phyloP scores from a whole-genome alignment of 2,888 invertebrate genomes.

The Napeogenes inachia region DNA sequence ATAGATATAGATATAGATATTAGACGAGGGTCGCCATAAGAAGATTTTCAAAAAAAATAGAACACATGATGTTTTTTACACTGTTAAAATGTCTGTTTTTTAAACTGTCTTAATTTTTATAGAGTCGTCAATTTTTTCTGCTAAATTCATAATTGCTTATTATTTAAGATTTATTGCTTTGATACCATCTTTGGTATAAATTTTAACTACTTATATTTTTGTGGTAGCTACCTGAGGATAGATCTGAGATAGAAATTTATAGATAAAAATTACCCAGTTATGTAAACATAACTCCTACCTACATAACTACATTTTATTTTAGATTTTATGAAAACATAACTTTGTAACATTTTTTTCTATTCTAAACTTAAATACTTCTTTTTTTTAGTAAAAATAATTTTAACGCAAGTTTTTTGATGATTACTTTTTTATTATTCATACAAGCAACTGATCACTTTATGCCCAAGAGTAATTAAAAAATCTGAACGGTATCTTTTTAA shows the following conservation, averaged over 20 bases:
- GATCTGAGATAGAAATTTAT: too few relatives aligned
- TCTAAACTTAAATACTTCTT: too few relatives aligned
- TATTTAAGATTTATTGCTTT: slow-evolving; percentile 2
- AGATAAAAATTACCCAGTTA: too few relatives aligned
- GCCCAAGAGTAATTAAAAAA: background rate
- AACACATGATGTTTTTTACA: slow-evolving; percentile 14
- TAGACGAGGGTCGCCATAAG: slow-evolving; percentile 35
- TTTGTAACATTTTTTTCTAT: too few relatives aligned
- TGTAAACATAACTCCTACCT: too few relatives aligned
- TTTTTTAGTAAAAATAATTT: too few relatives aligned
- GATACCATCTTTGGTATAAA: slow-evolving; percentile 3
- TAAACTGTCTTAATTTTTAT: slow-evolving; percentile 18
- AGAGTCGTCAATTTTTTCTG: slow-evolving; percentile 24
- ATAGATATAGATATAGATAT: slow-evolving; percentile 31
- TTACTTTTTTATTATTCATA: too few relatives aligned
- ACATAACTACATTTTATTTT: too few relatives aligned
- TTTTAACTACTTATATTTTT: background rate
- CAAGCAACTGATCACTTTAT: background rate
- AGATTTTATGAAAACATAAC: too few relatives aligned
- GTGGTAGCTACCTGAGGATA: background rate
- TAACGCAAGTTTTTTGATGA: too few relatives aligned
- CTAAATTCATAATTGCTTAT: slow-evolving; percentile 23
- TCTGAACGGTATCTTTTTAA: slow-evolving; percentile 5
- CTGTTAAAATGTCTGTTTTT: background rate
- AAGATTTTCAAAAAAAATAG: slow-evolving; percentile 14